phyloP scores from a whole-genome alignment of 2,113 vertebrate genomes.

The Halichoerus grypus region DNA sequence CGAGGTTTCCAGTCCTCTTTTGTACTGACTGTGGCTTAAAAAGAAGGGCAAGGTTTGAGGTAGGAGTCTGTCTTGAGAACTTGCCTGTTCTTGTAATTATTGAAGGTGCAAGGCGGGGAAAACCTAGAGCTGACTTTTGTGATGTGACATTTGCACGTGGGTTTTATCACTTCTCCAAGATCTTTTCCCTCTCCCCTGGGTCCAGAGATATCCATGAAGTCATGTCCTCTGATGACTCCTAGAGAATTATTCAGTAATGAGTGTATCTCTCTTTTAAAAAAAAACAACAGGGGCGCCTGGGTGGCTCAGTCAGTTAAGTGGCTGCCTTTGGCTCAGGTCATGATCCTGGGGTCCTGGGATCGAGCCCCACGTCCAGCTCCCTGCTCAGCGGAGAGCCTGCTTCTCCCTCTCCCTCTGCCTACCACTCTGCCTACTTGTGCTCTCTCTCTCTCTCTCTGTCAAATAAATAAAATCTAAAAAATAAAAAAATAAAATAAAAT shows the following conservation, averaged over 20 bases:
- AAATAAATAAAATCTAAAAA: too few species aligned
- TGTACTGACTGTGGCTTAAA: background rate
- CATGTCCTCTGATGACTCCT: background rate
- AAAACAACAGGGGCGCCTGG: too few species aligned
- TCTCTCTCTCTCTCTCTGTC: too few species aligned
- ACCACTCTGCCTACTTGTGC: too few species aligned
- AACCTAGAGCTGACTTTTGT: background rate
- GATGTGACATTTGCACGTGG: background rate
- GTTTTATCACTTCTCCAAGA: background rate
- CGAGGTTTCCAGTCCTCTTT: slow-evolving; percentile 17
- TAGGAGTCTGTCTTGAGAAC: accelerated
- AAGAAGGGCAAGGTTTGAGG: slow-evolving; percentile 4
- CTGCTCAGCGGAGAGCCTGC: too few species aligned
- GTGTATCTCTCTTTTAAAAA: background rate
- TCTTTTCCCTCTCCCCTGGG: background rate
- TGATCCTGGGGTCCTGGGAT: too few species aligned
- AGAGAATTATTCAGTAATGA: background rate
- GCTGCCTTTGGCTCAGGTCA: too few species aligned
- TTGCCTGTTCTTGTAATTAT: slow-evolving; percentile 40
- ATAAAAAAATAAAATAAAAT: too few species aligned
- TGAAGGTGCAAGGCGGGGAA: background rate
- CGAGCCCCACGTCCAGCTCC: too few species aligned
- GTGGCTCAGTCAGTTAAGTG: too few species aligned
- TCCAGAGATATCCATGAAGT: background rate
- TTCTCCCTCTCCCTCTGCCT: too few species aligned